phyloP scores from a whole-genome alignment of 2,888 invertebrate species.

The Gasteruption jaculator region DNA sequence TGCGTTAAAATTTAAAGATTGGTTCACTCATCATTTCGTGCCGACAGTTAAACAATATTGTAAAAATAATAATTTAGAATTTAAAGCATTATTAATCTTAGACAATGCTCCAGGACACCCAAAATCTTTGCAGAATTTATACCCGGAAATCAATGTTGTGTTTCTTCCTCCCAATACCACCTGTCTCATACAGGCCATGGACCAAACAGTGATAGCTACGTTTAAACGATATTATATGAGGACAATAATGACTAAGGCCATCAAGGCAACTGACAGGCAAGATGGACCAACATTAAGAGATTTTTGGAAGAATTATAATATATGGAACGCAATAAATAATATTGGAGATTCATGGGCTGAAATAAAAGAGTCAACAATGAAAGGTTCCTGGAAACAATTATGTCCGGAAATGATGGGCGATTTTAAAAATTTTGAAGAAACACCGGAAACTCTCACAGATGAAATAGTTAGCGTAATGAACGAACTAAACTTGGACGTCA shows the following conservation, averaged over 20 bases:
- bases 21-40: constrained; percentile 7
- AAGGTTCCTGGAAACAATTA: constrained; percentile 10
- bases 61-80: constrained; percentile 10
- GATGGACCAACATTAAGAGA: constrained; percentile 10
- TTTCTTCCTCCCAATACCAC: constrained; percentile 9
- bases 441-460: neutral
- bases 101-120: constrained; percentile 13
- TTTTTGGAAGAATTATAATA: constrained; percentile 11
- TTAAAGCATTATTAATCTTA: constrained; percentile 3
- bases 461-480: constrained; percentile 8
- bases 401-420: constrained; percentile 1
- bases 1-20: constrained; percentile 14
- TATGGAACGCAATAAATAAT: constrained; percentile 8
- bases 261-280: constrained; percentile 11
- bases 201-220: constrained; percentile 10
- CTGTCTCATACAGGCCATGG: constrained; percentile 8
- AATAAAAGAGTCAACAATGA: constrained; percentile 13
- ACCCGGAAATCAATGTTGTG: constrained; percentile 5
- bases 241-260: constrained; percentile 9
- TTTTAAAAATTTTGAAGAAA: constrained; percentile 4
- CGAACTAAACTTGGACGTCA: constrained; percentile 13
- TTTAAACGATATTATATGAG: constrained; percentile 12
- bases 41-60: constrained; percentile 13
- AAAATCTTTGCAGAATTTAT: constrained; percentile 8
- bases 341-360: constrained; percentile 13